Percentiles rank a stretch among this genome's conserved stretches.
Evolutionary conservation across 1,140 invertebrate species (phyloP).

Genomic region (Cyclina sinensis): DNA sequence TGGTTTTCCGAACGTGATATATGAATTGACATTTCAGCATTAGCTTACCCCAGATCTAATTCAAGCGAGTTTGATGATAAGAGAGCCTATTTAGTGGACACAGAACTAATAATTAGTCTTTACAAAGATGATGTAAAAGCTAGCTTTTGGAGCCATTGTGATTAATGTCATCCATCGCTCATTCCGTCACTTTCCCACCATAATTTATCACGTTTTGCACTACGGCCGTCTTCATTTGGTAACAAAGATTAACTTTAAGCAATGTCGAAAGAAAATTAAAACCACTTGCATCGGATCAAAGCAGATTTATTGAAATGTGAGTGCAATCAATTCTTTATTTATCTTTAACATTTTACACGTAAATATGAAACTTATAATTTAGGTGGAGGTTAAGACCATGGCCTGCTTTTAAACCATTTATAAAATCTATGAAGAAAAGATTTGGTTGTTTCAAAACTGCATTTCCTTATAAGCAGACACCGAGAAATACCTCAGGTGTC

Average conservation of each 20-base stretch:
- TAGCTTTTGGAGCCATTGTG: not conserved
- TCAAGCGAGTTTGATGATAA: not conserved
- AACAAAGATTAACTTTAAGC: not conserved
- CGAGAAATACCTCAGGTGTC: too few species aligned
- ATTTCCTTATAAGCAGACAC: too few species aligned
- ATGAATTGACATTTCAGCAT: not conserved
- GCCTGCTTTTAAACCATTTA: too few species aligned
- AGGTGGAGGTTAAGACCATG: too few species aligned
- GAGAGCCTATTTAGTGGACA: not conserved
- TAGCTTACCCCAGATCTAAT: not conserved
- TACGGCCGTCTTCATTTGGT: not conserved
- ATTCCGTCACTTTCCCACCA: not conserved
- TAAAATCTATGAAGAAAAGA: too few species aligned
- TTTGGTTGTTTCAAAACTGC: too few species aligned
- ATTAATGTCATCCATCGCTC: not conserved
- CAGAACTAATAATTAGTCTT: not conserved
- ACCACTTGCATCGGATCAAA: not conserved
- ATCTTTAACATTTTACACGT: not conserved
- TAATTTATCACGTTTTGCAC: constrained; percentile 26
- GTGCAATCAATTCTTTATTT: not conserved
- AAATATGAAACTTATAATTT: not conserved
- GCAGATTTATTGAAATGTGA: not conserved
- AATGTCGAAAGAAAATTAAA: not conserved
- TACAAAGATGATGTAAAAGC: constrained; percentile 23
- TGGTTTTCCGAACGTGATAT: not conserved